A percentile compares a stretch with the other conserved stretches of the same genome.
These are phyloP conservation scores for Drosophila paranaensis DNA, from an alignment of 2,888 invertebrate species.

Conservation along the genomic window DNA sequence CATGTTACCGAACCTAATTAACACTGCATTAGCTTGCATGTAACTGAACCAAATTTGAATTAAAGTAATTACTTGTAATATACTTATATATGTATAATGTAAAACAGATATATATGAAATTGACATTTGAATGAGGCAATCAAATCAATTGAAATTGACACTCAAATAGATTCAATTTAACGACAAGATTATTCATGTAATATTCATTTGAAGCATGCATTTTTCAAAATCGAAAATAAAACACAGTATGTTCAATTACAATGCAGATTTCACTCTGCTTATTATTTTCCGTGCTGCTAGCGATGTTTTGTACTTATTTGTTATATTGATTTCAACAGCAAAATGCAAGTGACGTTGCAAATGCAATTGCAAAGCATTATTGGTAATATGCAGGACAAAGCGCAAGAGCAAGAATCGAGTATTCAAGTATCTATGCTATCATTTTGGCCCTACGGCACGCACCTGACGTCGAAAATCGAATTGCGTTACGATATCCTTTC, in stretches of 20 bases:
- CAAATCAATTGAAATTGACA: conserved; percentile 1
- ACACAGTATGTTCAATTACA: background rate
- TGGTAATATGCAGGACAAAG: conserved; percentile 34
- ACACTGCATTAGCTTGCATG: background rate
- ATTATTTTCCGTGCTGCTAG: background rate
- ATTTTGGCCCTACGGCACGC: conserved; percentile 34
- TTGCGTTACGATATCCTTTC: conserved; percentile 46
- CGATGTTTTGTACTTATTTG: too few species aligned
- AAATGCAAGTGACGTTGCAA: conserved; percentile 10
- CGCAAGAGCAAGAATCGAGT: conserved; percentile 3
- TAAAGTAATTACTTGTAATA: background rate
- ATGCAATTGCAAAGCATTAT: conserved; percentile 17
- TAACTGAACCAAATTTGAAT: background rate
- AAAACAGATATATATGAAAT: background rate
- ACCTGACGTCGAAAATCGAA: conserved; percentile 38
- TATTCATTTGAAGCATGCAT: background rate
- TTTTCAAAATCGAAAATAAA: background rate
- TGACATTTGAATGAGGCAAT: background rate
- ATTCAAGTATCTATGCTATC: conserved; percentile 18
- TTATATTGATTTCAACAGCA: background rate
- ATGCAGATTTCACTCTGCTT: background rate
- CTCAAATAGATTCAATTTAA: background rate
- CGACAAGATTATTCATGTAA: background rate
- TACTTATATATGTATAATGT: background rate
- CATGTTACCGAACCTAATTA: conserved; percentile 11